These are phyloP conservation scores for Alca torda DNA, from an alignment of 2,797 vertebrate species.

Conservation along the genomic window DNA sequence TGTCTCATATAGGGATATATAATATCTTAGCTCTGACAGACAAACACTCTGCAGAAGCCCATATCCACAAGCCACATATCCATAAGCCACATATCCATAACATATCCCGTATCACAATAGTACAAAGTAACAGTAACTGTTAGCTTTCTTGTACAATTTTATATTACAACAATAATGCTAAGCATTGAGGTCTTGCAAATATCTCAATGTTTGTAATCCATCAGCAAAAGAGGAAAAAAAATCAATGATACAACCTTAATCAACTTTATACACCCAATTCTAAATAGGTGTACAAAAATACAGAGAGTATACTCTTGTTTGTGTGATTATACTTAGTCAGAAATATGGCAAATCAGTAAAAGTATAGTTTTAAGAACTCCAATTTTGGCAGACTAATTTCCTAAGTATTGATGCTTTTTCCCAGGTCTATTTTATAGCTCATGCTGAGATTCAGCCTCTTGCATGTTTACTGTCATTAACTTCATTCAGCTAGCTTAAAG, in stretches of 20 bases:
- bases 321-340: neutral
- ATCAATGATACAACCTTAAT: neutral
- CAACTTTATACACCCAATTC: neutral
- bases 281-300: neutral
- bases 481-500: neutral
- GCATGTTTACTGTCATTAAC: neutral
- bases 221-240: neutral
- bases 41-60: neutral
- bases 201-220: neutral
- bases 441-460: neutral
- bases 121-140: neutral
- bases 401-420: neutral
- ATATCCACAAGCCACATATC: neutral
- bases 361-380: neutral
- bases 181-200: neutral
- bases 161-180: neutral
- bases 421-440: neutral
- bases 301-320: neutral
- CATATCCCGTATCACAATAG: neutral
- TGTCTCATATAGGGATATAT: neutral
- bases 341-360: neutral
- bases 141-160: neutral
- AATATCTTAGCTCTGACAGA: neutral
- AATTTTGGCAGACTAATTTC: neutral
- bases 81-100: neutral